These are phyloP conservation scores for Pionites leucogaster DNA, from an alignment of 2,113 vertebrate species.

Conservation along the genomic window DNA sequence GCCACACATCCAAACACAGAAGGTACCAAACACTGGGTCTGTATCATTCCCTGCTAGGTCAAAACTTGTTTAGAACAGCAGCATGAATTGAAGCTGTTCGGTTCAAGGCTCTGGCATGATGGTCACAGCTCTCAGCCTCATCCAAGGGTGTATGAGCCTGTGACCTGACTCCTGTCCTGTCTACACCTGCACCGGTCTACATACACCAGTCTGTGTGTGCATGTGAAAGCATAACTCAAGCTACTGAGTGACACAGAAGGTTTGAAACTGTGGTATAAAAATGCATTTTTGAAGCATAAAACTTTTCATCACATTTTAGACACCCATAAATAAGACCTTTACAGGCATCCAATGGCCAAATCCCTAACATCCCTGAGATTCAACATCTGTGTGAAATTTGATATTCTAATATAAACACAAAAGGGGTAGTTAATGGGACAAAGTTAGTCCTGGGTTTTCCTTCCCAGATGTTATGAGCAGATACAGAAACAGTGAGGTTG, in stretches of 20 bases:
- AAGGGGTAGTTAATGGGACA: neutral
- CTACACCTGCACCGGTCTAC: neutral
- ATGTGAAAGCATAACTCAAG: neutral
- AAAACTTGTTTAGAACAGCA: neutral
- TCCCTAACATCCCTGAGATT: neutral
- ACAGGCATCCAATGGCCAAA: neutral
- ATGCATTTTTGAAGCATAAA: neutral
- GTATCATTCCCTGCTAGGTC: neutral
- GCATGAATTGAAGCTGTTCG: neutral
- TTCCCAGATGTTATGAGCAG: neutral
- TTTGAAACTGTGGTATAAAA: neutral
- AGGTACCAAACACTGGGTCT: neutral
- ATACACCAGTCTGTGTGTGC: neutral
- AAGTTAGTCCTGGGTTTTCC: neutral
- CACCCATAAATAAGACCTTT: neutral
- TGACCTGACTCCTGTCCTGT: neutral
- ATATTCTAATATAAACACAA: neutral
- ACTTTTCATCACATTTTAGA: neutral
- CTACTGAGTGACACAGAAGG: neutral
- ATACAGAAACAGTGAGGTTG: neutral
- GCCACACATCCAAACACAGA: neutral
- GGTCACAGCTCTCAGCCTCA: neutral
- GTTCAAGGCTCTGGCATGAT: neutral
- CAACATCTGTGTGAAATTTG: neutral
- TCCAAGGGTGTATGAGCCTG: neutral